Percentiles rank a stretch among this genome's conserved stretches.
These are phyloP conservation scores for Morinoia aosen DNA, from an alignment of 2,888 invertebrate species.

Conservation along the genomic window DNA sequence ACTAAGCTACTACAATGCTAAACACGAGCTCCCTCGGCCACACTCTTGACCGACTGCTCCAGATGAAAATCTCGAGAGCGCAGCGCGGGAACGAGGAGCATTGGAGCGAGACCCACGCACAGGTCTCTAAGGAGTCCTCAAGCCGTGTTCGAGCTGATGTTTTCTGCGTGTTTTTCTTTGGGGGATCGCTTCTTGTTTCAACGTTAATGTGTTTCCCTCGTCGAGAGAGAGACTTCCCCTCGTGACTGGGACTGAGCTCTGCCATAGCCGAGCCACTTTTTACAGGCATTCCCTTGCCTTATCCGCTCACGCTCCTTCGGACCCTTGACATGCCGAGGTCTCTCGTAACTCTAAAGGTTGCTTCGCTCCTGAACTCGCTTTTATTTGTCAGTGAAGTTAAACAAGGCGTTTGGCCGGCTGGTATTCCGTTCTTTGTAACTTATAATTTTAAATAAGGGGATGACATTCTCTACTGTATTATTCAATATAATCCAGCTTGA, in stretches of 20 bases:
- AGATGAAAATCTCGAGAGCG: not conserved
- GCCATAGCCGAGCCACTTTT: slow-evolving; percentile 27
- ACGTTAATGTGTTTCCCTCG: slow-evolving; percentile 53
- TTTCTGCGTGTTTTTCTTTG: slow-evolving; percentile 47
- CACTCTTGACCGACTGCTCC: not conserved
- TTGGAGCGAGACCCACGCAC: not conserved
- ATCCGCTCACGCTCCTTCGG: slow-evolving; percentile 31
- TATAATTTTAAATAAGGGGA: not conserved
- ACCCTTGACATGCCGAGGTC: not conserved
- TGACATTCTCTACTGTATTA: not conserved
- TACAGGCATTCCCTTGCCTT: slow-evolving; percentile 33
- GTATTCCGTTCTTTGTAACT: not conserved
- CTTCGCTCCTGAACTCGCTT: not conserved
- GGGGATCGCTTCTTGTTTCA: slow-evolving; percentile 52
- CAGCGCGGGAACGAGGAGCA: not conserved
- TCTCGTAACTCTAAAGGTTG: slow-evolving; percentile 6
- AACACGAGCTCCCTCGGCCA: not conserved
- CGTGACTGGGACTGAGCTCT: slow-evolving; percentile 11
- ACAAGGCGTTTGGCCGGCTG: not conserved
- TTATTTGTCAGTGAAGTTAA: not conserved
- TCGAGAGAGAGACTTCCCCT: slow-evolving; percentile 49
- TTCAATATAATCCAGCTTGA: not conserved
- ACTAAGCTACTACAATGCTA: not conserved
- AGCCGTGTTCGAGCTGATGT: slow-evolving; percentile 46
- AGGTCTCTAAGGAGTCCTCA: slow-evolving; percentile 25